A percentile compares a stretch with the other conserved stretches of the same genome.
Evolutionary conservation across 2,113 vertebrate genomes (phyloP).

Genomic region (Phasianus colchicus): DNA sequence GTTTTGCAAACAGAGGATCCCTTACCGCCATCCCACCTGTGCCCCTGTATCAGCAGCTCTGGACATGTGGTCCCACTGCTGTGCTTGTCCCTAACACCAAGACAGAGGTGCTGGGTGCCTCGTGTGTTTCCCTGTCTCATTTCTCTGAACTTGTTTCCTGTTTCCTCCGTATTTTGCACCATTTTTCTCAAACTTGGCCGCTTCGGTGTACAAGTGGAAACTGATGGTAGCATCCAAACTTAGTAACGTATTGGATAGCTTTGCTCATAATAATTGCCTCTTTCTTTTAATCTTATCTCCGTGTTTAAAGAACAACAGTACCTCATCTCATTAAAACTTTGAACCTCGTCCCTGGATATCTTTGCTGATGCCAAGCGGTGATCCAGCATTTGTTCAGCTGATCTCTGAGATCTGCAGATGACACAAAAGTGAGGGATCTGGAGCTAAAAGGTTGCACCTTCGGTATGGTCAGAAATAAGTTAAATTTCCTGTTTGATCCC

Average conservation of each 20-base stretch:
- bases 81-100: background rate
- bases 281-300: conserved; percentile 66
- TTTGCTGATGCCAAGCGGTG: background rate
- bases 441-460: conserved; percentile 16
- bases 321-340: conserved; percentile 56
- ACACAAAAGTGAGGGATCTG: background rate
- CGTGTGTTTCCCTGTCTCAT: background rate
- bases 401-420: background rate
- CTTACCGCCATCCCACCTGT: fast-evolving
- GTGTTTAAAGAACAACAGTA: conserved; percentile 45
- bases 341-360: conserved; percentile 3
- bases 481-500: background rate
- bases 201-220: conserved; percentile 44
- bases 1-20: background rate
- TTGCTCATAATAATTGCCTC: conserved; percentile 46
- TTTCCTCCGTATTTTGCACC: background rate
- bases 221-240: conserved; percentile 19
- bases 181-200: background rate
- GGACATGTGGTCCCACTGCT: fast-evolving
- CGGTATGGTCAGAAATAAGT: background rate
- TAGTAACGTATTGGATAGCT: conserved; percentile 64
- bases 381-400: conserved; percentile 11
- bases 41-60: fast-evolving
- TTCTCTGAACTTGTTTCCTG: background rate
- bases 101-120: background rate